Evolutionary conservation across 2,797 vertebrate genomes (phyloP).

Genomic region (Hypotaenidia philippensis): DNA sequence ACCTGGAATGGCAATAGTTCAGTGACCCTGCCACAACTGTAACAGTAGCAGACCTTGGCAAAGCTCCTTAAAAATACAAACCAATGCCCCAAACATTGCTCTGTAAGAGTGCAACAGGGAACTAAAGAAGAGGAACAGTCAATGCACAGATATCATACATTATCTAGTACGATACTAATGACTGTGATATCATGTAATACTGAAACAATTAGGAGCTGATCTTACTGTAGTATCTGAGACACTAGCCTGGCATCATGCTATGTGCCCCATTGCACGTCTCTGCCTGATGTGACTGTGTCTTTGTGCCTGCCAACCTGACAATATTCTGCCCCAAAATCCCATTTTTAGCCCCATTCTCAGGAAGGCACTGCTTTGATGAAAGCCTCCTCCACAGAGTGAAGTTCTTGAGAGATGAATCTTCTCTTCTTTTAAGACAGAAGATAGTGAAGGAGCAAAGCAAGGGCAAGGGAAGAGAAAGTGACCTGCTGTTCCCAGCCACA

Average conservation of each 20-base stretch:
- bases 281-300: background rate
- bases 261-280: background rate
- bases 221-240: background rate
- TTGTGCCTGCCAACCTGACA: background rate
- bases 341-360: background rate
- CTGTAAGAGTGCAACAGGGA: background rate
- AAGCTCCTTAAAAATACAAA: background rate
- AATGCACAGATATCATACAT: background rate
- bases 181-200: background rate
- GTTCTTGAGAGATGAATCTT: background rate
- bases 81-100: background rate
- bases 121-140: background rate
- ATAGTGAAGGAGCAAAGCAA: accelerated
- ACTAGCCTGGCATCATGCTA: background rate
- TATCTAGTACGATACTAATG: background rate
- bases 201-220: background rate
- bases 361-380: background rate
- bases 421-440: background rate
- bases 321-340: background rate
- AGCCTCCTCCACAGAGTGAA: background rate
- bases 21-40: background rate
- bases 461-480: background rate
- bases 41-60: background rate
- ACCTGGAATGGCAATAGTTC: background rate
- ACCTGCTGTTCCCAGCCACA: background rate